Conservation (phyloP, 2,888 invertebrate genomes). For the Gibbula magus region DNA sequence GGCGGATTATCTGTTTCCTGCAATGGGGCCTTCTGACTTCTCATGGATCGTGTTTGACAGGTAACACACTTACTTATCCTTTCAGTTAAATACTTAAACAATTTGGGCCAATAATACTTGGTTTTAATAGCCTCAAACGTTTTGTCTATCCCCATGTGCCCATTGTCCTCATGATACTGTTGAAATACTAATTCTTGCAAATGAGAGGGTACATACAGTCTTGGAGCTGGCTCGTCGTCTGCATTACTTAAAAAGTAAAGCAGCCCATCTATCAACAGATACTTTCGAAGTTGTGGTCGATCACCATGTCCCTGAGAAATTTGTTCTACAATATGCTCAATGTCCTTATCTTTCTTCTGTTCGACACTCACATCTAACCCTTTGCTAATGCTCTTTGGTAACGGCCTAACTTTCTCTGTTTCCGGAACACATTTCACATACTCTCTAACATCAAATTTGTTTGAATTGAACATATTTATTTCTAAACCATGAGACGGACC, state of each 20-base stretch:
- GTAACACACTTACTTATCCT: slow-evolving; percentile 24
- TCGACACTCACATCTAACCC: background rate
- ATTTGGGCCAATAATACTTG: slow-evolving; percentile 25
- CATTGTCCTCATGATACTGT: background rate
- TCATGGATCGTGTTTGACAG: slow-evolving; percentile 29
- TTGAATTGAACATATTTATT: background rate
- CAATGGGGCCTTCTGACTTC: slow-evolving; percentile 31
- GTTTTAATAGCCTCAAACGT: slow-evolving; percentile 9
- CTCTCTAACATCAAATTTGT: background rate
- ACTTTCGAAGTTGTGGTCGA: background rate
- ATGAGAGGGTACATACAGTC: background rate
- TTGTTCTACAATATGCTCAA: background rate
- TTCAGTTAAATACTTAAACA: slow-evolving; percentile 13
- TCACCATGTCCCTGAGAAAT: background rate
- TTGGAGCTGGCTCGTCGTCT: background rate
- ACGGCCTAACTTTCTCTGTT: background rate
- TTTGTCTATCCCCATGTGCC: too few relatives aligned
- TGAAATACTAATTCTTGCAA: background rate
- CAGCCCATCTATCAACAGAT: background rate
- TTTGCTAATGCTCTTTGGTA: background rate
- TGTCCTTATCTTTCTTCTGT: background rate
- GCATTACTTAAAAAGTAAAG: background rate
- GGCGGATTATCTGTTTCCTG: slow-evolving; percentile 43
- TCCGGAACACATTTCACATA: background rate
- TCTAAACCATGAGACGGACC: background rate